Evolutionary conservation across 2,888 invertebrate genomes (phyloP).

Genomic region (Drosophila limbata): DNA sequence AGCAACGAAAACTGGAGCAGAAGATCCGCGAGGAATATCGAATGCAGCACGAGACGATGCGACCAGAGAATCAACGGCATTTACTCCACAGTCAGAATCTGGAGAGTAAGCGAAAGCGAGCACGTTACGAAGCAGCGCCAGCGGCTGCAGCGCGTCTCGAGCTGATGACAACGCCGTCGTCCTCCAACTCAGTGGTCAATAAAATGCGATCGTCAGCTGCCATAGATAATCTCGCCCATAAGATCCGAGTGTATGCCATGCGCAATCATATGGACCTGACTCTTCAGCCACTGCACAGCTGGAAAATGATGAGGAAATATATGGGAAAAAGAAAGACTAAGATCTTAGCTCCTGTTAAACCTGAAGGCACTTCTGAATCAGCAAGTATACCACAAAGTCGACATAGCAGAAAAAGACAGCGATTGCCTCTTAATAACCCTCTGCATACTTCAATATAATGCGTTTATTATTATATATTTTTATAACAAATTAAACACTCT

Average conservation of each 20-base stretch:
- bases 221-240: background rate
- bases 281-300: background rate
- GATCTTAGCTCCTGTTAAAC: background rate
- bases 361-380: background rate
- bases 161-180: conserved; percentile 7
- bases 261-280: conserved; percentile 1
- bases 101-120: conserved; percentile 32
- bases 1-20: conserved; percentile 53
- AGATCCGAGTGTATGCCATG: conserved; percentile 2
- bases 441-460: background rate
- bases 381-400: background rate
- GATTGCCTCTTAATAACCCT: background rate
- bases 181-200: background rate
- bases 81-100: background rate
- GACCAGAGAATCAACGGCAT: background rate
- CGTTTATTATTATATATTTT: conserved; percentile 6
- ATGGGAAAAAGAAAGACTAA: conserved; percentile 18
- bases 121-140: conserved; percentile 42
- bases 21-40: conserved; percentile 59
- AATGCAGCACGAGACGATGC: conserved; percentile 20
- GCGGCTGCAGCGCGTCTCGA: conserved; percentile 41
- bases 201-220: background rate
- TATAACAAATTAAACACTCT: background rate
- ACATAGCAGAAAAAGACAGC: background rate
- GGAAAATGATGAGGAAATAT: conserved; percentile 1